phyloP scores from a whole-genome alignment of 2,113 vertebrate genomes.

The Clarias gariepinus region DNA sequence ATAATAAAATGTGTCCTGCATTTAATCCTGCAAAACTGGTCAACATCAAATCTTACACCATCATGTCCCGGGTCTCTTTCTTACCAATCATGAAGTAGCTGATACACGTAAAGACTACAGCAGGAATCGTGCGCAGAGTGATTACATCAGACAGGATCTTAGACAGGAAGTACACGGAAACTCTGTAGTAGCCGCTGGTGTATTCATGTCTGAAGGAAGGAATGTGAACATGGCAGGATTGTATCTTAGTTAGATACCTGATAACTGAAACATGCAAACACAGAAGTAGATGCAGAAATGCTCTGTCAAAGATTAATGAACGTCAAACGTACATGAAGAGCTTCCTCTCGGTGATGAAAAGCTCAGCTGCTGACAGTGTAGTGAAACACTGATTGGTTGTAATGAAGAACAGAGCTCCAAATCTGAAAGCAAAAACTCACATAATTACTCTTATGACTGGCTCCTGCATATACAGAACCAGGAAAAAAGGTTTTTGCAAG shows the following conservation, averaged over 20 bases:
- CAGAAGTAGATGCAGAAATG: background rate
- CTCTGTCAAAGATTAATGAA: too few relatives aligned
- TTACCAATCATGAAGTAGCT: constrained; percentile 90
- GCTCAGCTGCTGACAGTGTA: constrained; percentile 85
- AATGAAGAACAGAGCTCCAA: constrained; percentile 90
- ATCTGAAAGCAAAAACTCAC: constrained; percentile 65
- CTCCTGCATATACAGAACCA: background rate
- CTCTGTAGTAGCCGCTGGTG: constrained; percentile 94
- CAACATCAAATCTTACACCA: background rate
- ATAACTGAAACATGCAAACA: background rate
- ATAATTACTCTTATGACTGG: background rate
- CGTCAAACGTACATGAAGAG: constrained; percentile 83
- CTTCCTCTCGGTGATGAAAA: constrained; percentile 88
- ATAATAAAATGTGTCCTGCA: background rate
- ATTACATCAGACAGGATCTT: constrained; percentile 85
- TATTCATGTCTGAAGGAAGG: constrained; percentile 87
- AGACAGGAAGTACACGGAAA: constrained; percentile 87
- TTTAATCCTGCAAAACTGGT: background rate
- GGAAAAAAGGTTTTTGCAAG: too few relatives aligned
- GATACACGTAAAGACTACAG: constrained; percentile 81
- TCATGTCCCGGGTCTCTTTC: constrained; percentile 31
- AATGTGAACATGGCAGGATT: background rate
- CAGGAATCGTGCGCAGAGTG: constrained; percentile 79
- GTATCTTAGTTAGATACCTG: background rate
- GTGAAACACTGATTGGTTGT: constrained; percentile 91